Percentiles rank a stretch among this genome's conserved stretches.
phyloP scores from a whole-genome alignment of 2,888 invertebrate species.

The Lasiommata megera region DNA sequence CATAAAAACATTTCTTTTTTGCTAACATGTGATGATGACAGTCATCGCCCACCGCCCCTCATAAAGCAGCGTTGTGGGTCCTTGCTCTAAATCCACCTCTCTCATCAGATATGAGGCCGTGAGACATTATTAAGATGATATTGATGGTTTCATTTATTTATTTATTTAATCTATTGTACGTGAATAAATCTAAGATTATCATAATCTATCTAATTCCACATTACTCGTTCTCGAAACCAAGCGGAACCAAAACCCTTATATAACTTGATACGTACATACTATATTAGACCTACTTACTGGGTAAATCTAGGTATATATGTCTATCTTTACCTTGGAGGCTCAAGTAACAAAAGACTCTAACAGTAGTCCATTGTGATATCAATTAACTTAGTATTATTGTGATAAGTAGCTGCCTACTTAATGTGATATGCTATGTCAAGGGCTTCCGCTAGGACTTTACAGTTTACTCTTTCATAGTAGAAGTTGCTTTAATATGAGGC shows the following conservation, averaged over 20 bases:
- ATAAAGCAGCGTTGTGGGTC: no score
- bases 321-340: slow-evolving; percentile 27
- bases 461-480: neutral
- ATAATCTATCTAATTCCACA: neutral
- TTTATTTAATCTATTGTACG: no score
- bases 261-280: neutral
- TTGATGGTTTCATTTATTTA: no score
- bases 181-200: no score
- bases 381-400: slow-evolving; percentile 1
- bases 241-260: neutral
- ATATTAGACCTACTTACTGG: neutral
- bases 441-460: neutral
- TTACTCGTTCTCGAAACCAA: neutral
- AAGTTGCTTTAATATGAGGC: neutral
- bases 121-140: no score
- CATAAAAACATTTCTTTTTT: no score
- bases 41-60: no score
- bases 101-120: no score
- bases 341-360: slow-evolving; percentile 24
- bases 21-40: no score
- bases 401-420: neutral
- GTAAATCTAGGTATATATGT: slow-evolving; percentile 9
- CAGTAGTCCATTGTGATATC: slow-evolving; percentile 11
- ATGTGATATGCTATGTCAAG: neutral
- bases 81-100: no score